Evolutionary conservation across 1,140 invertebrate species (phyloP), one percentile per base, ranked within the genome.

Genomic region (Cotesia vestalis): DNA sequence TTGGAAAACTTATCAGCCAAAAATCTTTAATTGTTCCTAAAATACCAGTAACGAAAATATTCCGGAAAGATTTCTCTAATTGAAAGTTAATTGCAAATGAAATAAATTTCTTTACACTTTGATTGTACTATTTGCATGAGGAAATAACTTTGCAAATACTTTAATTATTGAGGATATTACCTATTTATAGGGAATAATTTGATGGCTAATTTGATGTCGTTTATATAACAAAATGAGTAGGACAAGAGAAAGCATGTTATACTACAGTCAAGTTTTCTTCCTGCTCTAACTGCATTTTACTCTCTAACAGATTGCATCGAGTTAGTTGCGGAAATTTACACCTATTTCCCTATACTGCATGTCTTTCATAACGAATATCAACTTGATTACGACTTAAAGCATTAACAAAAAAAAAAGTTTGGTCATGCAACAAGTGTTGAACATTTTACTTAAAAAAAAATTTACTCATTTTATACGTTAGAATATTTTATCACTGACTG

Each of bases 231-330:
- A 38, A 51, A 60, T 63, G 71, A 74, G 72, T 53, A 14, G 64
- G 46, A 59, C 52, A 59, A 57, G 69, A 66, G 73, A 75, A 75
- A 73, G 72, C 71, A 67, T 52, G 55, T n/a, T 8, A 14, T 64
- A n/a, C 11, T 63, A 53, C 53, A 6, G 8, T 40, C 17, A 72
- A 73, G 75, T 78, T 78, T 75, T 61, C 76, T 82, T 81, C 78
- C 77, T 79, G 77, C 46, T 79, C 60, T 35, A 57, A 20, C 73
- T 73, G 51, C 74, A 74, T 78, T 78, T 77, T 74, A 71, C 74
- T 73, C 59, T 71, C 67, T n/a, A 53, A 40, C 38, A 34, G 66
- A 66, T 73, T 61, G 57, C 66, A 67, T 36, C 27, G 36, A 51
- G 38, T 66, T n/a, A n/a, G 4, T 46, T 14, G 14, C 38, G 53